Conservation (phyloP, 2,797 vertebrate genomes). For the Orientallactaga sibirica region DNA sequence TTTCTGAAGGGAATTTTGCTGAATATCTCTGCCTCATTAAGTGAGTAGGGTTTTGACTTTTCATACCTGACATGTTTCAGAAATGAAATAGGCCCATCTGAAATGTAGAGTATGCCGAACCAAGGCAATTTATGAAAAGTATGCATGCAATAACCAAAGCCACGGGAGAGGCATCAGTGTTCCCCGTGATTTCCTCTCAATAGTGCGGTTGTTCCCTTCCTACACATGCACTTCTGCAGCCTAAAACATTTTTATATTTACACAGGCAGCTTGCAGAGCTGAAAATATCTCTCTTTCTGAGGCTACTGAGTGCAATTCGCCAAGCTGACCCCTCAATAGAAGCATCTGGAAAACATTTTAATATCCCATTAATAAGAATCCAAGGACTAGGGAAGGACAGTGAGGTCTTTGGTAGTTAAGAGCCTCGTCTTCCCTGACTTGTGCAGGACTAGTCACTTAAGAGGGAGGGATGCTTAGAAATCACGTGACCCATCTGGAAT, state of each 20-base stretch:
- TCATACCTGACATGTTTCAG: conserved; percentile 50
- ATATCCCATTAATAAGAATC: background rate
- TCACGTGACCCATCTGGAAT: conserved; percentile 84
- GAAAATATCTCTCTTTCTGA: conserved; percentile 74
- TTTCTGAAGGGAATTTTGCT: conserved; percentile 38
- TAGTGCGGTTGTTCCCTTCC: conserved; percentile 77
- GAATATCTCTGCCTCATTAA: background rate
- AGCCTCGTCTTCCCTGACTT: conserved; percentile 69
- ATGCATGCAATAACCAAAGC: background rate
- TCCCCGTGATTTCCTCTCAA: conserved; percentile 75
- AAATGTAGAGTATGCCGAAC: conserved; percentile 66
- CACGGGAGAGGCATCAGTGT: conserved; percentile 70
- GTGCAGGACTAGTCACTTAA: conserved; percentile 79
- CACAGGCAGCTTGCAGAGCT: conserved; percentile 53
- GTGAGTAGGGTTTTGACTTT: conserved; percentile 36
- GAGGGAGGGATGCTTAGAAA: conserved; percentile 83
- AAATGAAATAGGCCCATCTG: conserved; percentile 65
- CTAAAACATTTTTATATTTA: conserved; percentile 76
- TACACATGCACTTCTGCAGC: conserved; percentile 79
- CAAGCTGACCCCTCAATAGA: conserved; percentile 15
- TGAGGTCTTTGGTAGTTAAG: conserved; percentile 64
- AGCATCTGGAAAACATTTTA: conserved; percentile 39
- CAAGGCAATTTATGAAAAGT: conserved; percentile 62
- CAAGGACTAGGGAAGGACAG: conserved; percentile 41
- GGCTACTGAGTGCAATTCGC: conserved; percentile 38